These are phyloP conservation scores for Aplysia californica DNA, from an alignment of 1,140 invertebrate genomes.

Conservation along the genomic window DNA sequence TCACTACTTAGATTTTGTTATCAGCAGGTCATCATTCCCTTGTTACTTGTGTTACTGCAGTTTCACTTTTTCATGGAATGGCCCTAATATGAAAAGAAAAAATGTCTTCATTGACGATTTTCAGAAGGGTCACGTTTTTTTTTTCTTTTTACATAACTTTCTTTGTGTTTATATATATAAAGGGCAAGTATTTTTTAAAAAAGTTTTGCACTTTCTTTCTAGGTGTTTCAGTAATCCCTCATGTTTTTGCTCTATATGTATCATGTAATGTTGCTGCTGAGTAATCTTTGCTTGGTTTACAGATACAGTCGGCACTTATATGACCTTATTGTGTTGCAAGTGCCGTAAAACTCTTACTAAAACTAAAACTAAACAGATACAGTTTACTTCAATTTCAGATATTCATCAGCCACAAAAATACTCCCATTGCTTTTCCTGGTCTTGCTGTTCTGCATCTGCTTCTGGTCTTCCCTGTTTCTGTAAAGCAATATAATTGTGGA, in stretches of 20 bases:
- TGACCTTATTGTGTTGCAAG: too few relatives aligned
- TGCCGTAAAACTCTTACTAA: too few relatives aligned
- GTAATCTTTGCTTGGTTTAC: not conserved
- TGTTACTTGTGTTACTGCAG: not conserved
- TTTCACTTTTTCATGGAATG: too few relatives aligned
- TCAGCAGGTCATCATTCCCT: not conserved
- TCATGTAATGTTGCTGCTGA: not conserved
- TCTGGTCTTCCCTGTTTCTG: too few relatives aligned
- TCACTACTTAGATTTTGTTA: not conserved
- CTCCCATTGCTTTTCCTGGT: too few relatives aligned
- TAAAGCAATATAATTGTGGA: too few relatives aligned
- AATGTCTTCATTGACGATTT: not conserved
- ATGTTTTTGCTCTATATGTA: not conserved
- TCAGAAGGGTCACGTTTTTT: not conserved
- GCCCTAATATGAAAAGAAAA: too few relatives aligned
- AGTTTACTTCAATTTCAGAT: too few relatives aligned
- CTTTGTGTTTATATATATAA: not conserved
- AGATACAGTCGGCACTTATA: not conserved
- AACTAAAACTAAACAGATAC: not conserved
- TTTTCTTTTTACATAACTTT: not conserved
- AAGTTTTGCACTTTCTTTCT: not conserved
- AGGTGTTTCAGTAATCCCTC: not conserved
- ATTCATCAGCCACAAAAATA: too few relatives aligned
- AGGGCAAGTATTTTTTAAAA: too few relatives aligned
- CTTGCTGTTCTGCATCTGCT: too few relatives aligned